A percentile compares a stretch with the other conserved stretches of the same genome.
These are phyloP conservation scores for Sinocyclocheilus maitianheensis DNA, from an alignment of 2,113 vertebrate species.

Conservation along the genomic window DNA sequence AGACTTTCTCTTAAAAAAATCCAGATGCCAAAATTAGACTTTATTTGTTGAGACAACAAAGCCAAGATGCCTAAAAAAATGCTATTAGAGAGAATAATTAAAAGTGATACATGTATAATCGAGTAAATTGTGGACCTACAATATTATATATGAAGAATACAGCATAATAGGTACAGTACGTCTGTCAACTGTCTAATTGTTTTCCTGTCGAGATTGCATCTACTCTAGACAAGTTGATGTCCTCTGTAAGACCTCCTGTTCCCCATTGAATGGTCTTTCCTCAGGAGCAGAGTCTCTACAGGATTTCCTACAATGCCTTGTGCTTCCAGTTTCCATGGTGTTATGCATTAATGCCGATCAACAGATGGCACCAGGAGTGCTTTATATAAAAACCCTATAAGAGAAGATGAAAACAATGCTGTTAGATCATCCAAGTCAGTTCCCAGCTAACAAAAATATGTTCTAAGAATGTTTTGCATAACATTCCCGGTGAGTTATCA, in stretches of 20 bases:
- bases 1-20: no score
- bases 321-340: slow-evolving; percentile 72
- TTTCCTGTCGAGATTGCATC: slow-evolving; percentile 54
- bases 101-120: no score
- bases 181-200: slow-evolving; percentile 67
- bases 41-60: no score
- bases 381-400: slow-evolving; percentile 30
- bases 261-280: slow-evolving; percentile 46
- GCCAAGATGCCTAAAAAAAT: no score
- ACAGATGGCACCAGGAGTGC: slow-evolving; percentile 58
- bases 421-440: no score
- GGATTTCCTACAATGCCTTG: slow-evolving; percentile 52
- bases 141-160: no score
- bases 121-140: no score
- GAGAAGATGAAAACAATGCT: slow-evolving; percentile 17
- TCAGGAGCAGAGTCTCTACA: slow-evolving; percentile 55
- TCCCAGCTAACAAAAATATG: no score
- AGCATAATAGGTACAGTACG: slow-evolving; percentile 29
- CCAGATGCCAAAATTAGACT: no score
- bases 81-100: no score
- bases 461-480: no score
- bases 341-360: slow-evolving; percentile 1
- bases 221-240: slow-evolving; percentile 71
- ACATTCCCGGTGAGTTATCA: no score
- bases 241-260: slow-evolving; percentile 56